These are phyloP conservation scores for Myopa tessellatipennis DNA, from an alignment of 2,888 invertebrate species.

Conservation along the genomic window DNA sequence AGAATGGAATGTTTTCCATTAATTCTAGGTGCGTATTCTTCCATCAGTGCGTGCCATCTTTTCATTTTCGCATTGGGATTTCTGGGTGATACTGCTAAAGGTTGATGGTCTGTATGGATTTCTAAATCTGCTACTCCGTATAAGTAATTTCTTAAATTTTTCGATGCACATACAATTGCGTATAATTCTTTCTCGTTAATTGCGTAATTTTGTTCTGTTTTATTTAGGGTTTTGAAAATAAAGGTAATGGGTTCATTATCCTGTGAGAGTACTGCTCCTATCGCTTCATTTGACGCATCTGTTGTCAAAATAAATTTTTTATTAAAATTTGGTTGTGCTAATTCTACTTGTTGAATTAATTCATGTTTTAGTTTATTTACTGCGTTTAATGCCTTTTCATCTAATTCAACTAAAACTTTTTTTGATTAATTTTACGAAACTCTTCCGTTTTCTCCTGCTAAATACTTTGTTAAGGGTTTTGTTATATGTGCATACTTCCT, in stretches of 20 bases:
- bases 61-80: conserved; percentile 59
- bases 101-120: conserved; percentile 47
- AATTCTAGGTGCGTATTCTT: conserved; percentile 54
- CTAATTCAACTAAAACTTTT: too few species aligned
- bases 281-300: too few species aligned
- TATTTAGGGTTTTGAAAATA: conserved; percentile 54
- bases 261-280: too few species aligned
- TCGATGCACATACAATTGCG: conserved; percentile 59
- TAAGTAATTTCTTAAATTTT: conserved; percentile 61
- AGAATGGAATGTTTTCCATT: too few species aligned
- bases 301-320: too few species aligned
- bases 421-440: conserved; percentile 46
- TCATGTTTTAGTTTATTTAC: too few species aligned
- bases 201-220: conserved; percentile 53
- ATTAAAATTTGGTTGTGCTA: too few species aligned
- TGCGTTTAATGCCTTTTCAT: too few species aligned
- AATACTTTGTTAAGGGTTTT: conserved; percentile 45
- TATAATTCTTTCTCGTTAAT: conserved; percentile 62
- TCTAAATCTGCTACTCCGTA: conserved; percentile 53
- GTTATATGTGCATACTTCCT: conserved; percentile 43
- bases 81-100: conserved; percentile 41
- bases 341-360: too few species aligned
- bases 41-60: conserved; percentile 59
- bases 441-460: conserved; percentile 44
- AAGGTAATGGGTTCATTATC: too few species aligned